phyloP scores from a whole-genome alignment of 2,113 vertebrate genomes.

The Panthera leo region DNA sequence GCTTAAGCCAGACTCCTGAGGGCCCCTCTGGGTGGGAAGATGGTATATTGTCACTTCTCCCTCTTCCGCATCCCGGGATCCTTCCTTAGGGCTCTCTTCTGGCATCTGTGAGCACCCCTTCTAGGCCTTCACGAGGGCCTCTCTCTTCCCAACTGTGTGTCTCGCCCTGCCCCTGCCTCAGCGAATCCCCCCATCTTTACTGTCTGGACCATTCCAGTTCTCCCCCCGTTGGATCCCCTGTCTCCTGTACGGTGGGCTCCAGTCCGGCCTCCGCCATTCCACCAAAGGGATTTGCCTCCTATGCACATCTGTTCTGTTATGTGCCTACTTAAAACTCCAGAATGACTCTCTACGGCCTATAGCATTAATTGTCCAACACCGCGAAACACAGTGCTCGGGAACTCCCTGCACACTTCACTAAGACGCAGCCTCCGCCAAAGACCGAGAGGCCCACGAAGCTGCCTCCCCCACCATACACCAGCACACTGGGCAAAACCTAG shows the following conservation, averaged over 20 bases:
- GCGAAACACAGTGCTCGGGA: not conserved
- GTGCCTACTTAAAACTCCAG: not conserved
- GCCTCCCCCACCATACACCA: fast-evolving
- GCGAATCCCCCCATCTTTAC: not conserved
- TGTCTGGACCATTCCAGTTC: not conserved
- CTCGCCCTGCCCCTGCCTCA: not conserved
- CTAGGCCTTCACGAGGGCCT: too few relatives aligned
- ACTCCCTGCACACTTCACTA: not conserved
- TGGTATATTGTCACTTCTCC: not conserved
- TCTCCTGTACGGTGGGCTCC: not conserved
- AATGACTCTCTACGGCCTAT: not conserved
- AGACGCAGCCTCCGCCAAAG: not conserved
- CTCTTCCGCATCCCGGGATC: not conserved
- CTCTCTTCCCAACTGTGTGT: fast-evolving
- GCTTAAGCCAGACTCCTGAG: not conserved
- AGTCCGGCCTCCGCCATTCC: not conserved
- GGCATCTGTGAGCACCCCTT: fast-evolving
- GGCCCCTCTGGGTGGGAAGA: not conserved
- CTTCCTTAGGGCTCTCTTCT: not conserved
- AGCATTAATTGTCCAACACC: not conserved
- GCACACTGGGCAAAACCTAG: not conserved
- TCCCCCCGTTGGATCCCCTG: not conserved
- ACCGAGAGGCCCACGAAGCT: not conserved
- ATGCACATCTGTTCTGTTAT: not conserved
- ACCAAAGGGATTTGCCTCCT: not conserved